These are phyloP conservation scores for Sphaeramia orbicularis DNA, from an alignment of 2,797 vertebrate species.

Conservation along the genomic window DNA sequence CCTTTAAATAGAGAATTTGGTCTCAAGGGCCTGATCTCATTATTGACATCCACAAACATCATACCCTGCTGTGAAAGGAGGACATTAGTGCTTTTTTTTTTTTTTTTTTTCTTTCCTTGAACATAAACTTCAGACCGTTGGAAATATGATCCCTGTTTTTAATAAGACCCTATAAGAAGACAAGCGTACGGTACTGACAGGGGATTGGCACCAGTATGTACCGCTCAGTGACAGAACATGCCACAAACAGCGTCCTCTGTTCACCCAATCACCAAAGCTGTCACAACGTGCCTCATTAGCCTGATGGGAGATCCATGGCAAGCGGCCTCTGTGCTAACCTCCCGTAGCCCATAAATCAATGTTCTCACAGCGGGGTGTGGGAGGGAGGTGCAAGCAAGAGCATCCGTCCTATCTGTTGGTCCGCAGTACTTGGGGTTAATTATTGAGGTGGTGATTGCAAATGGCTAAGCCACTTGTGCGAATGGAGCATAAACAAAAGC, in stretches of 20 bases:
- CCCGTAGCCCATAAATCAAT: constrained; percentile 74
- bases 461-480: constrained; percentile 64
- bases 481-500: constrained; percentile 77
- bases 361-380: constrained; percentile 56
- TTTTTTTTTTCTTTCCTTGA: constrained; percentile 9
- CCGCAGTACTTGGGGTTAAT: constrained; percentile 71
- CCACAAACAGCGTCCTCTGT: constrained; percentile 51
- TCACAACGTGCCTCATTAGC: constrained; percentile 75
- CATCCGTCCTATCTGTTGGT: constrained; percentile 34
- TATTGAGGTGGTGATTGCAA: constrained; percentile 68
- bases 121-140: constrained; percentile 33
- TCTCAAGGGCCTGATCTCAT: constrained; percentile 13
- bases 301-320: constrained; percentile 76
- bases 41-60: constrained; percentile 34
- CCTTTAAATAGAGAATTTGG: constrained; percentile 7
- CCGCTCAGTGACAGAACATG: constrained; percentile 58
- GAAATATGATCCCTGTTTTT: constrained; percentile 31
- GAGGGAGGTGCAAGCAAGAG: constrained; percentile 25
- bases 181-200: constrained; percentile 6
- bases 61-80: not conserved
- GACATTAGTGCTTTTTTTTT: constrained; percentile 18
- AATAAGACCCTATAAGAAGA: constrained; percentile 38
- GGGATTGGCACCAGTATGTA: constrained; percentile 27
- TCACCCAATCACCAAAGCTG: constrained; percentile 69
- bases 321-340: constrained; percentile 60